Percentiles rank a stretch among this genome's conserved stretches.
These are phyloP conservation scores for Oryzias celebensis DNA, from an alignment of 2,113 vertebrate genomes.

Conservation along the genomic window DNA sequence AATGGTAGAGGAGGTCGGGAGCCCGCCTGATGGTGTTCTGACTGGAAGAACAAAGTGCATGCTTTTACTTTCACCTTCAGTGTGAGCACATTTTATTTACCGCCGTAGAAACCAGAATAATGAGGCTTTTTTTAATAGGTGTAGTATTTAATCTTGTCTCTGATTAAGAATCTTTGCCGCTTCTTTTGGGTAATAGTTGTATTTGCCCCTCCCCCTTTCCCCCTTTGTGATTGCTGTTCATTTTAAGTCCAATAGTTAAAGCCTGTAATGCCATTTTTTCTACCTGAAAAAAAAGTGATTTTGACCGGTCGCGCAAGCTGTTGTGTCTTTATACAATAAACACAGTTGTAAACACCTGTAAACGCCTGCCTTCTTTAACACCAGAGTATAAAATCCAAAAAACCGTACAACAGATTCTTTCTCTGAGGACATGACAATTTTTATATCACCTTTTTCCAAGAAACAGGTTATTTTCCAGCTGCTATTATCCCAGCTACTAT, in stretches of 20 bases:
- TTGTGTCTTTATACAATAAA: slow-evolving; percentile 74
- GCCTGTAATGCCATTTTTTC: slow-evolving; percentile 76
- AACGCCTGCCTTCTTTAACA: background rate
- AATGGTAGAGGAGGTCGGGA: background rate
- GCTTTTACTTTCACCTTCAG: slow-evolving; percentile 57
- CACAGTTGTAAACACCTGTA: slow-evolving; percentile 62
- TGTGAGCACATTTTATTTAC: slow-evolving; percentile 53
- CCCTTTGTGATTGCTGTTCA: slow-evolving; percentile 68
- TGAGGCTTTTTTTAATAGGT: slow-evolving; percentile 51
- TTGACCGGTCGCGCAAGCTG: slow-evolving; percentile 43
- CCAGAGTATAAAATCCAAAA: too few relatives aligned
- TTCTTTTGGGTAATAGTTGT: slow-evolving; percentile 48
- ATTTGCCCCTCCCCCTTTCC: slow-evolving; percentile 49
- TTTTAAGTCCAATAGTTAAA: slow-evolving; percentile 66
- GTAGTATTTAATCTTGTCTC: slow-evolving; percentile 67
- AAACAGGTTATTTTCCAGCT: too few relatives aligned
- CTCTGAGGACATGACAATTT: too few relatives aligned
- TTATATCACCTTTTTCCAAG: too few relatives aligned
- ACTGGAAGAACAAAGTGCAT: slow-evolving; percentile 47
- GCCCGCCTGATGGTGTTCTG: too few relatives aligned
- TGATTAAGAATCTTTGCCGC: slow-evolving; percentile 61
- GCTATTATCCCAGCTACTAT: too few relatives aligned
- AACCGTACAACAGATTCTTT: too few relatives aligned
- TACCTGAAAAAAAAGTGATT: slow-evolving; percentile 76
- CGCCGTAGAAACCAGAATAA: slow-evolving; percentile 39